A percentile compares a stretch with the other conserved stretches of the same genome.
phyloP scores from a whole-genome alignment of 2,113 vertebrate genomes.

The Gopherus flavomarginatus region DNA sequence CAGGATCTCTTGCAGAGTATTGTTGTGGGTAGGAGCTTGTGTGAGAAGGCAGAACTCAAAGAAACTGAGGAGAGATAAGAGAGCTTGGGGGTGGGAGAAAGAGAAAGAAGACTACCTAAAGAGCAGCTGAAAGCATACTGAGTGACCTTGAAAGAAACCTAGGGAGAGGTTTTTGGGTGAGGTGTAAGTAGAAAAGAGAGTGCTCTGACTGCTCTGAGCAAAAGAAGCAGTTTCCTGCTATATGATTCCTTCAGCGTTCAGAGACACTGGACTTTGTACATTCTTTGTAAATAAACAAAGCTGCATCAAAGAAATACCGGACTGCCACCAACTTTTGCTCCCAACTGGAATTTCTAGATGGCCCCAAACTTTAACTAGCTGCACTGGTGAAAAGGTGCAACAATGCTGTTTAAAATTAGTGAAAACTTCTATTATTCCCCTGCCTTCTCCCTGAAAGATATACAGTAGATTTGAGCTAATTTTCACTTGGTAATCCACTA shows the following conservation, averaged over 20 bases:
- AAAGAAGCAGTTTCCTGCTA: background rate
- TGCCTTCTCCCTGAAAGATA: constrained; percentile 35
- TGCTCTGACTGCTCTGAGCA: background rate
- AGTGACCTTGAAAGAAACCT: background rate
- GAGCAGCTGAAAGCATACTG: background rate
- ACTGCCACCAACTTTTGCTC: background rate
- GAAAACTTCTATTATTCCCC: constrained; percentile 44
- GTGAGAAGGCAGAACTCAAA: background rate
- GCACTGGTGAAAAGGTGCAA: background rate
- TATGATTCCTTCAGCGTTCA: background rate
- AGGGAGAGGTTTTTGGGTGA: background rate
- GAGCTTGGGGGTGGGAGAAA: too few species aligned
- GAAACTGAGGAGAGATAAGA: background rate
- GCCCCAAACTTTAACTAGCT: background rate
- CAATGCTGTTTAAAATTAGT: background rate
- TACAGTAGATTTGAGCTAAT: constrained; percentile 38
- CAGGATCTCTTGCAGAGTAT: background rate
- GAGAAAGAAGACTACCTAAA: background rate
- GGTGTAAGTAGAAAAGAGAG: background rate
- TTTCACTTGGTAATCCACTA: constrained; percentile 39
- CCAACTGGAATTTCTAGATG: background rate
- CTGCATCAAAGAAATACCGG: background rate
- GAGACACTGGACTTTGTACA: background rate
- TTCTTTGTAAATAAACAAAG: background rate
- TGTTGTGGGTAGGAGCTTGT: background rate